phyloP scores from a whole-genome alignment of 2,797 vertebrate species.

The Australoheros facetus region DNA sequence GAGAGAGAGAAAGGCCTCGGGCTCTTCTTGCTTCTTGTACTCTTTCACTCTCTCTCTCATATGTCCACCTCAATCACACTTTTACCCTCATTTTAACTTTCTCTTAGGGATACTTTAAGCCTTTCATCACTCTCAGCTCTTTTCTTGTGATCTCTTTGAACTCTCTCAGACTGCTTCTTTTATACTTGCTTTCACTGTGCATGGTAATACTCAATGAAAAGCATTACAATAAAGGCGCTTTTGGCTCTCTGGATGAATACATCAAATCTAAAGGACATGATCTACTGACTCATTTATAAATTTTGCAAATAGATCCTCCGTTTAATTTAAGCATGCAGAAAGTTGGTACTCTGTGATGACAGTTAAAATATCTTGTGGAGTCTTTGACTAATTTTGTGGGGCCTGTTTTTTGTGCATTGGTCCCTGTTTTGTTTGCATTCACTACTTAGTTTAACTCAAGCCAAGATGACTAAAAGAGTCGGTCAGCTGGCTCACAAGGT shows the following conservation, averaged over 20 bases:
- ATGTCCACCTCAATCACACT: constrained; percentile 46
- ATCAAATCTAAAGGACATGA: not conserved
- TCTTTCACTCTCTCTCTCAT: constrained; percentile 22
- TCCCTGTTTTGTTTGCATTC: no score
- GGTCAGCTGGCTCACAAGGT: no score
- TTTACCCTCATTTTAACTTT: constrained; percentile 60
- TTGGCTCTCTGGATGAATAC: not conserved
- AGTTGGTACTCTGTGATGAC: not conserved
- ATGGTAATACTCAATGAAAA: constrained; percentile 1
- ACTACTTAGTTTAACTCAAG: no score
- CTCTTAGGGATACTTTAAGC: constrained; percentile 48
- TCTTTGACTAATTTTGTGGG: not conserved
- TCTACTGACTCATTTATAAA: not conserved
- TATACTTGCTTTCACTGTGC: not conserved
- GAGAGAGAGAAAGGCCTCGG: constrained; percentile 42
- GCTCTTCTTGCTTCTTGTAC: constrained; percentile 35
- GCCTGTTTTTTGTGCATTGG: no score
- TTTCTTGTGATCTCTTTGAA: constrained; percentile 50
- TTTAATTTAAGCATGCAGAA: not conserved
- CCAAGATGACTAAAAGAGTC: no score
- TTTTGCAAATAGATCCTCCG: not conserved
- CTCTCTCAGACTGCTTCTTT: constrained; percentile 1
- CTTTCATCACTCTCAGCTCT: constrained; percentile 53
- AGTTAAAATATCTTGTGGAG: not conserved
- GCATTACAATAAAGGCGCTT: not conserved